Evolutionary conservation across 2,113 vertebrate species (phyloP), one percentile per base, ranked within the genome.

Genomic region (Oncorhynchus mykiss): DNA sequence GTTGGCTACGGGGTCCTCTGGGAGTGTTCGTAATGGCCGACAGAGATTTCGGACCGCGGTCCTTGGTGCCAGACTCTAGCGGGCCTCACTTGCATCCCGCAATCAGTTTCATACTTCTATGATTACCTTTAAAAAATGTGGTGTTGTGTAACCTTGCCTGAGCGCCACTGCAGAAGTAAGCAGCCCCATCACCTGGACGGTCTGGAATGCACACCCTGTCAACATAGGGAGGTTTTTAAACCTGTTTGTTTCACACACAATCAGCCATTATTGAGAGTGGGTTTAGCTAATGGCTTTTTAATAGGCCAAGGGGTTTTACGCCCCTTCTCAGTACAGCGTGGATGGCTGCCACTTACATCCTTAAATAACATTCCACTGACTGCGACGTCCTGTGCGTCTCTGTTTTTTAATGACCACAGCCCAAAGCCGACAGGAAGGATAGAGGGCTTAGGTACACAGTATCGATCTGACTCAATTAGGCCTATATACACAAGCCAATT

Each of bases 241-340:
- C 65, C 29, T 89, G 91, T 90, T 91, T 92, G 93, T 93, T 92
- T 94, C 93, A 95, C 94, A 94, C 88, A 84, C 91, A 93, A 94
- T 95, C 93, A 94, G 91, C 92, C 89, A 90, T 89, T 94, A 93
- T 94, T 94, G 94, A 95, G 95, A 94, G 92, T 90, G 86, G 92
- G 89, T 90, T 95, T 92, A 95, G 94, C 93, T 96, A 95, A 97
- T 96, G 94, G 95, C 89, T 94, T 96, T 95, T 94, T 94, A 96
- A 96, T 93, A 86, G 93, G 93, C 91, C 92, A 78, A 39, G 74
- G 62, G 49, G 45, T 62, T 60, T 78, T 73, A 78, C 75, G 85
- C 84, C 86, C 91, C 92, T 92, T 94, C 92, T 90, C 90, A 87
- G 34, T 60, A 87, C 90, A 90, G 94, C 93, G 94, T 92, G 93